Conservation (phyloP, 2,113 vertebrate species). For the Bufo bufo region DNA sequence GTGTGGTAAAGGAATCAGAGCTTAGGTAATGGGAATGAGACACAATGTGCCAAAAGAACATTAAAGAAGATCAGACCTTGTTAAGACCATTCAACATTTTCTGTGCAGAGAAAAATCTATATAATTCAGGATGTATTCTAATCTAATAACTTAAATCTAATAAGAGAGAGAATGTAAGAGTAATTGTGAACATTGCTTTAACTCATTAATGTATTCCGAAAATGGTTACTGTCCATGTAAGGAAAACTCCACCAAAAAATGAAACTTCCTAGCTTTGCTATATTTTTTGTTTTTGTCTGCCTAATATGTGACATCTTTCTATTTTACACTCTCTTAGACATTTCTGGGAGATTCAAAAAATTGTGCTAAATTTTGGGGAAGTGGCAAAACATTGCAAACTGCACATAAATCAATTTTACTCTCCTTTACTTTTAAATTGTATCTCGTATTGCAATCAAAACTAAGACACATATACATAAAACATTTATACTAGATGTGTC, state of each 20-base stretch:
- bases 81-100: neutral
- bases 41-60: neutral
- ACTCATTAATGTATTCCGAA: neutral
- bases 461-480: too few relatives aligned
- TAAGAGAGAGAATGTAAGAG: neutral
- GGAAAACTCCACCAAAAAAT: neutral
- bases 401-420: too few relatives aligned
- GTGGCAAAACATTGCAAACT: too few relatives aligned
- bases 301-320: neutral
- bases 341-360: neutral
- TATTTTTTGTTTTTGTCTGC: neutral
- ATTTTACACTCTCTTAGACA: neutral
- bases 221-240: neutral
- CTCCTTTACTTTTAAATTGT: too few relatives aligned
- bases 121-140: neutral
- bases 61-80: neutral
- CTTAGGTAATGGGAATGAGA: neutral
- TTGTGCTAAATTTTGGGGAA: neutral
- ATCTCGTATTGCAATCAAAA: too few relatives aligned
- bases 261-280: neutral
- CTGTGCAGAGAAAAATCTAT: neutral
- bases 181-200: neutral
- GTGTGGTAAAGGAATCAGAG: neutral
- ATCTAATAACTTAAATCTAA: slow-evolving; percentile 3
- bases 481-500: too few relatives aligned